A percentile compares a stretch with the other conserved stretches of the same genome.
Evolutionary conservation across 2,113 vertebrate genomes (phyloP).

Genomic region (Todiramphus saurophagus): DNA sequence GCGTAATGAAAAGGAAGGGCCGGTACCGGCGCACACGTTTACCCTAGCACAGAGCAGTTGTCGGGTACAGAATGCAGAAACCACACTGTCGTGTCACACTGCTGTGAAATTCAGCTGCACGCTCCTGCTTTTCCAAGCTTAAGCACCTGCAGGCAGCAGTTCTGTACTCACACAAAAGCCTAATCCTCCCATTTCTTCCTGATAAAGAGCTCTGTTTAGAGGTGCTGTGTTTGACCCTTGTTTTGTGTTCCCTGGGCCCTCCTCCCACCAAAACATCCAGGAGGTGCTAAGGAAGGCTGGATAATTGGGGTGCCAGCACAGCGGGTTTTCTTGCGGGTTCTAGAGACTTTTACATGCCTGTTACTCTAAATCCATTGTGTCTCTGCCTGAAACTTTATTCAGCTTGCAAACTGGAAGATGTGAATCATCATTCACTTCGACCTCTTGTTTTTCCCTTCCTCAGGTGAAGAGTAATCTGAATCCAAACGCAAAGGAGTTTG

Average conservation of each 20-base stretch:
- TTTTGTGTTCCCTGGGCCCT: not conserved
- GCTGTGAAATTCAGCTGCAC: not conserved
- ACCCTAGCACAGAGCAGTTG: not conserved
- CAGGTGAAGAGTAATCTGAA: constrained; percentile 92
- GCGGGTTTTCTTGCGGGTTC: not conserved
- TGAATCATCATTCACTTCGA: not conserved
- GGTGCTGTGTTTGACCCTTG: not conserved
- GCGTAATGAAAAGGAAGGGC: not conserved
- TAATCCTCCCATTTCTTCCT: not conserved
- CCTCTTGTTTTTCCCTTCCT: constrained; percentile 55
- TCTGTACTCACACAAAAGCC: not conserved
- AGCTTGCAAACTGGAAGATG: not conserved
- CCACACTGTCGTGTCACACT: fast-evolving
- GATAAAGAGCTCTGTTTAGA: not conserved
- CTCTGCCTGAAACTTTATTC: not conserved
- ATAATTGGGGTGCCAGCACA: not conserved
- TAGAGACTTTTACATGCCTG: fast-evolving
- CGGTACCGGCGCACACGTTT: fast-evolving
- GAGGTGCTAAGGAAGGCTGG: not conserved
- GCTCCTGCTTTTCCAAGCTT: not conserved
- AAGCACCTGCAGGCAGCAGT: not conserved
- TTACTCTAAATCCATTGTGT: not conserved
- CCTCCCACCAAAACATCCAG: not conserved
- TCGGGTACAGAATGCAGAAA: not conserved
- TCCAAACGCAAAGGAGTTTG: constrained; percentile 94